Base-by-base conservation (phyloP, 2,797 vertebrate species). In the Coilia nasus region DNA sequence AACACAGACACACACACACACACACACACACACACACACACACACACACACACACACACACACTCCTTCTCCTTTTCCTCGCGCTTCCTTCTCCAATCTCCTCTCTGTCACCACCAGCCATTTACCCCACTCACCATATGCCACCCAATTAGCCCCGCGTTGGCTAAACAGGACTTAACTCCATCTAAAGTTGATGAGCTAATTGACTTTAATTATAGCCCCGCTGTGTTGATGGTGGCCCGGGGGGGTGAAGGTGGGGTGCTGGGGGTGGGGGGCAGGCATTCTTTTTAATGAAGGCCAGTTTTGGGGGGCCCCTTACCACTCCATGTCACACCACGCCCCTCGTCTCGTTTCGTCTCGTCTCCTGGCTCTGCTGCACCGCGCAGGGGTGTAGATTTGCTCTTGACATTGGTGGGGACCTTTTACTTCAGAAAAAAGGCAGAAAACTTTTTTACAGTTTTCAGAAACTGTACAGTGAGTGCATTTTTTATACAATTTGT, bases 101-200 rank as follows among this genome's bases (percentile, higher is more conserved):
- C 88, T 86, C 85, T 88, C 71, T 57, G 67, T 25, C 64, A 31
- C 64, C 28, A 31, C 64, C 28, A 17, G 14, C 86, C 86, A 86
- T 88, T 85, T 84, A 87, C 87, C 85, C 85, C 81, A 83, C 88
- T 87, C 88, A 83, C 90, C 90, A 88, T 90, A 86, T 89, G 90
- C 87, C 88, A 86, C 81, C 87, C 88, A 89, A 90, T 87, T 89
- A 89, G 90, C 60, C 85, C 35, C 17, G 80, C 87, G 88, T 89
- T 90, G 90, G 88, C 87, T 89, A 90, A 90, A 90, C 89, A 90
- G 85, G 84, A 88, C 88, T 90, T 90, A 90, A 83, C 85, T 87
- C 87, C 84, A 87, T 88, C 86, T 89, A 87, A 88, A 90, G 90
- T 88, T 89, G 88, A 90, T 87, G 90, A 89, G 90, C 90, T 90